Evolutionary conservation across 2,888 invertebrate species (phyloP), one percentile per base, ranked within the genome.

Genomic region (Holacanthella duospinosa): DNA sequence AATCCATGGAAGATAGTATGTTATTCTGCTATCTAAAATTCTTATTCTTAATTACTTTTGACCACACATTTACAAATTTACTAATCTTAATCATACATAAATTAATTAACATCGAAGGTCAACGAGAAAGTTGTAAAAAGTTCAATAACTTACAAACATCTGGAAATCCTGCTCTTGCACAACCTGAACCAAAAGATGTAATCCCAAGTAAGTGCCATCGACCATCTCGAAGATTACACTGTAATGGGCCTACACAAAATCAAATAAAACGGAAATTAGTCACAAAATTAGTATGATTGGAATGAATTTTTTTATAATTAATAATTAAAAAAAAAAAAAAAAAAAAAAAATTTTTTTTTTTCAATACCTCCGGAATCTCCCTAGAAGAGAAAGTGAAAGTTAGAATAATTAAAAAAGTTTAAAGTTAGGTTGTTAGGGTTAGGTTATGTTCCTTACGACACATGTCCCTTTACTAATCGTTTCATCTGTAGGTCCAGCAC

Each of bases 131-230:
- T n/a, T n/a, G n/a, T n/a, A n/a, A n/a, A n/a, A n/a, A n/a, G n/a
- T n/a, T n/a, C n/a, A n/a, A n/a, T 48, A 16, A 48, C 48, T 48
- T 4, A 48, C 48, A 65, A 2, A 72, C 72, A 74, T 93, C 93
- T 0, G 92, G 92, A 66, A 86, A 91, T 0, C 92, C 92, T 25
- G 88, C 86, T 65, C 88, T 83, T 0, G 92, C 92, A 76, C 93
- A 93, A 53, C 93, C 93, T 0, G 92, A 92, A 0, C 93, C 93
- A 75, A 93, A 93, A 0, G 92, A 92, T 0, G 92, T 93, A 43
- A 93, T 85, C 0, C 93, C 93, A 0, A 87, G 87, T 36, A 93
- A 80, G 74, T 88, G 88, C 93, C 93, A 93, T 56, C 87, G 84
- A 0, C 90, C 91, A 61, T 89, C 87, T 1, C 82, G 76, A 1